Base-by-base conservation (phyloP, 2,797 vertebrate genomes). In the Prunella strophiata region DNA sequence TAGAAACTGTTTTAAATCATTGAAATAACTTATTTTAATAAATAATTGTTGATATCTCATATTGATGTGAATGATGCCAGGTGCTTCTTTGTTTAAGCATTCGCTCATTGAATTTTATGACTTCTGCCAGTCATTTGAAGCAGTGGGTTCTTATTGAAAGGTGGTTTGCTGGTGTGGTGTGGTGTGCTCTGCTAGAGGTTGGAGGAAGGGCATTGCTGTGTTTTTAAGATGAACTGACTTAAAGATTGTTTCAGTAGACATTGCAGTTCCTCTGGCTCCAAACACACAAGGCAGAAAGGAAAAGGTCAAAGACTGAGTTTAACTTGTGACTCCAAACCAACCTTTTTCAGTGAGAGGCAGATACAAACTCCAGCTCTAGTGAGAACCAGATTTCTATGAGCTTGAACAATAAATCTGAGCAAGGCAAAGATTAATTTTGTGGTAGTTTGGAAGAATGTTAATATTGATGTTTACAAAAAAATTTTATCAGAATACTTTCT, bases 1-100 rank as follows among this genome's bases (percentile, higher is more conserved):
- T 0, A 34, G 26, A 84, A 82, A 63, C 32, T 48, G 77, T 91
- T 93, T 88, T 29, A 90, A 95, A 93, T 75, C 30, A 38, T 63
- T 94, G 78, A 81, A 93, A 68, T 96, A 96, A 96, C 82, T 96
- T 96, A 96, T 96, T 96, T 92, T 88, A 96, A 96, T 94, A 94
- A 95, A 94, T 67, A 93, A 81, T 59, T 95, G 90, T 95, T 91
- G 55, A 67, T 92, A 88, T 83, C 47, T 79, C 80, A 82, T 36
- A 42, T 36, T 26, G 14, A 48, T 88, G 54, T 45, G 74, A 57
- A 42, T 62, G 54, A 51, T 94, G 17, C 47, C 82, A 59, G 20
- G 20, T 75, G 50, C 25, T 92, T 54, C 59, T 83, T 85, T 70
- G 16, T 77, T 79, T 90, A 72, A 70, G 51, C 22, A 6, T 65